These are phyloP conservation scores for Craterocephalus amniculus DNA, from an alignment of 2,797 vertebrate species.

Conservation along the genomic window DNA sequence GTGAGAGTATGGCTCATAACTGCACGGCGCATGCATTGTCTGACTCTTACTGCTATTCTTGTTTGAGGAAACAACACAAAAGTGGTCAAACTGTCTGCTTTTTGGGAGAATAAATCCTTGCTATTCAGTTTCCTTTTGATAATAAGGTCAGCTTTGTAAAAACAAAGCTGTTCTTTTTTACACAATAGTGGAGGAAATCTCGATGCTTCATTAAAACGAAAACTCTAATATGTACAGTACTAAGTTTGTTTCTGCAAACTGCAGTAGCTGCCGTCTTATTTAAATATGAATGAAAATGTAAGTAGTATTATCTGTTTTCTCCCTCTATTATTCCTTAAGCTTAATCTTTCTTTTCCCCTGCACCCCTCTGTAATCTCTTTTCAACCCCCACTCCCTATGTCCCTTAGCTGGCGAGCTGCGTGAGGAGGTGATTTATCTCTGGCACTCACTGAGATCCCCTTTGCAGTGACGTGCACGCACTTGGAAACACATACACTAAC, in stretches of 20 bases:
- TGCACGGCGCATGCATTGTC: conserved; percentile 35
- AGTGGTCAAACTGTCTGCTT: conserved; percentile 1
- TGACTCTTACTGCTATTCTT: conserved; percentile 38
- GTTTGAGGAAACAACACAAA: conserved; percentile 28
- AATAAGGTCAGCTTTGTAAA: not conserved
- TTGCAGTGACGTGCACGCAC: conserved; percentile 63
- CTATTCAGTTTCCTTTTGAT: not conserved
- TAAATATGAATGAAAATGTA: conserved; percentile 20
- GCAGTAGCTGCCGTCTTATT: conserved; percentile 7
- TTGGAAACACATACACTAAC: conserved; percentile 63
- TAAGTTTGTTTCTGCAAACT: conserved; percentile 3
- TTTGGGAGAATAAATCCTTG: not conserved
- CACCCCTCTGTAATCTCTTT: conserved; percentile 64
- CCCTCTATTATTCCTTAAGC: conserved; percentile 50
- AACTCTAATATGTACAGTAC: not conserved
- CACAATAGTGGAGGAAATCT: not conserved
- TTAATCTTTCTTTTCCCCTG: conserved; percentile 37
- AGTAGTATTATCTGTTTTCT: conserved; percentile 36
- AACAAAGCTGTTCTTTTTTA: not conserved
- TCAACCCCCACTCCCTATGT: conserved; percentile 51
- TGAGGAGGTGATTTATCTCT: conserved; percentile 90
- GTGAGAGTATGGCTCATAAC: conserved; percentile 50
- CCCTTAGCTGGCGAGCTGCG: conserved; percentile 66
- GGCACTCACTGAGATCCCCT: conserved; percentile 81
- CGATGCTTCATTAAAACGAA: conserved; percentile 10